Evolutionary conservation across 2,113 vertebrate genomes (phyloP), one percentile per base, ranked within the genome.

Genomic region (Percina caprodes): DNA sequence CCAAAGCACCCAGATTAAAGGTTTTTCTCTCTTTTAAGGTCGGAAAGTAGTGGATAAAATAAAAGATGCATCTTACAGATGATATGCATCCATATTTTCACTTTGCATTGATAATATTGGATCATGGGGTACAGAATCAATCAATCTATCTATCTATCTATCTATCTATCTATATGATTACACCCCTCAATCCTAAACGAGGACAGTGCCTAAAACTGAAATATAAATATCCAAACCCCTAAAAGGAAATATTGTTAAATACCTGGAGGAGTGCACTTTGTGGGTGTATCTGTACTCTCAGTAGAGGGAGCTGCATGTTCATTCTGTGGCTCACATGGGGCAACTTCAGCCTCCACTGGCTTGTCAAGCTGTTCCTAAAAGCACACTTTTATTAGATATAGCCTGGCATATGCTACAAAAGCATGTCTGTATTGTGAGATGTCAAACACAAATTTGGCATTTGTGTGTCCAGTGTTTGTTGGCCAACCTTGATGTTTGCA

Each of bases 401-500:
- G 15, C 3, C 0, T 23, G 0, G 12, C n/a, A 60, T 15, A n/a
- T 58, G 21, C 6, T 14, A 23, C 10, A 10, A 67, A 52, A 26
- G 10, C 11, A 9, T 7, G 2, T 13, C 1, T 21, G 1, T 21
- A 6, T 10, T 61, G 26, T 24, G 11, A 35, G 11, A 63, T 16
- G 39, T 24, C 10, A 62, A 45, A 61, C 5, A 48, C 9, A 4
- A 51, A 2, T 39, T 24, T 74, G 10, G 13, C 5, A 33, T 46
- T n/a, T 45, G 5, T 49, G n/a, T n/a, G 21, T 58, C 2, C 23
- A 26, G 51, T n/a, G 23, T 0, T 24, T 39, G 23, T 33, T 21
- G 51, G 9, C 63, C 2, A 49, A 95, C 94, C 93, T 94, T 95
- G 63, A 78, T 23, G 72, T 96, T 91, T 16, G 56, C 74, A 42